phyloP scores from a whole-genome alignment of 2,797 vertebrate genomes.

The Salarias fasciatus region DNA sequence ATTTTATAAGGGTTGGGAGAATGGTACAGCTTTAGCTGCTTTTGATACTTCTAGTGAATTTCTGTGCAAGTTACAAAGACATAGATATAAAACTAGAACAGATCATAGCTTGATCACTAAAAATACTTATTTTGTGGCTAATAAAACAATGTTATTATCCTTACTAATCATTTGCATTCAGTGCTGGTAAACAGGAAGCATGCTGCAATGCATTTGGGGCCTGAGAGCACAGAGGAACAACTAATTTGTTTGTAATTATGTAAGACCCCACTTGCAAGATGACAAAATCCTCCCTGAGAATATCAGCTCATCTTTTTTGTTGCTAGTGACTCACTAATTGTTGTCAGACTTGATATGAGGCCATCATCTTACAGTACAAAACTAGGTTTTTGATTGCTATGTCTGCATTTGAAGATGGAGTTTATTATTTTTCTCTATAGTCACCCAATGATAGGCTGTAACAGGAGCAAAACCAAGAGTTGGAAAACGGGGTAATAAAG shows the following conservation, averaged over 20 bases:
- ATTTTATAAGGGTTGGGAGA: background rate
- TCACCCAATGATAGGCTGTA: background rate
- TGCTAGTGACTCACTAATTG: background rate
- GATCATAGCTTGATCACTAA: too few relatives aligned
- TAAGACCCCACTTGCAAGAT: background rate
- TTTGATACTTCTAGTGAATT: background rate
- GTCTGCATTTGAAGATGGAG: background rate
- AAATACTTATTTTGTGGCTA: background rate
- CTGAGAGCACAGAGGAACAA: background rate
- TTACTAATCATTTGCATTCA: background rate
- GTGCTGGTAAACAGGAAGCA: background rate
- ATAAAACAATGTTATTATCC: background rate
- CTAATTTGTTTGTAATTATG: background rate
- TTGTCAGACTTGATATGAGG: background rate
- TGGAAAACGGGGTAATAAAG: background rate
- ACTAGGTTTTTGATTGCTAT: background rate
- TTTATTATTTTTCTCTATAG: background rate
- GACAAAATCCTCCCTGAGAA: background rate
- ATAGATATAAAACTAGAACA: background rate
- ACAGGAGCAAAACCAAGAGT: background rate
- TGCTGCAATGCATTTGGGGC: slow-evolving; percentile 1
- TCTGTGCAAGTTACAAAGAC: slow-evolving; percentile 1
- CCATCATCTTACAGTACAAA: background rate
- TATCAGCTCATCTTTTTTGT: background rate
- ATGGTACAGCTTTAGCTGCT: background rate